phyloP scores from a whole-genome alignment of 2,113 vertebrate genomes.

The Gnathochromis pfefferi region DNA sequence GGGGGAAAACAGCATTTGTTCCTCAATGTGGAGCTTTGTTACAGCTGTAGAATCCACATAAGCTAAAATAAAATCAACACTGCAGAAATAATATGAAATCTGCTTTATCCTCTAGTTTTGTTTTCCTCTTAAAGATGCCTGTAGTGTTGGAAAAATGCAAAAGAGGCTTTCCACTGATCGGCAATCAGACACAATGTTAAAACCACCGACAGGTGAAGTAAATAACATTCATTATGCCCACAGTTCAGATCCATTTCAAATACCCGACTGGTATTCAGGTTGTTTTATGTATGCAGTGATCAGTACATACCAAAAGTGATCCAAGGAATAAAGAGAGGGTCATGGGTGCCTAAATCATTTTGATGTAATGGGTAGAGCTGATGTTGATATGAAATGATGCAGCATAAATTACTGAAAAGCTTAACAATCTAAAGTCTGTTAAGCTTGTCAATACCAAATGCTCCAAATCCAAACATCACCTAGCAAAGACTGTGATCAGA shows the following conservation, averaged over 20 bases:
- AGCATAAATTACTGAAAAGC: not conserved
- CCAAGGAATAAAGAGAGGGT: not conserved
- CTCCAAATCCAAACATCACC: not conserved
- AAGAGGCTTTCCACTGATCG: not conserved
- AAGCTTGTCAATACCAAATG: not conserved
- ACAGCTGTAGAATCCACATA: not conserved
- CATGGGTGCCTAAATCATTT: not conserved
- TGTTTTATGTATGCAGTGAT: not conserved
- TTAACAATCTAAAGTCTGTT: not conserved
- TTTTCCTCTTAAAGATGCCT: not conserved
- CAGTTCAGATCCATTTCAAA: not conserved
- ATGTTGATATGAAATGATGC: not conserved
- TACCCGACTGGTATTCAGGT: not conserved
- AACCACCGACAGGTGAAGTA: not conserved
- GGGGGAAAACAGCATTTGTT: not conserved
- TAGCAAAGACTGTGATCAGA: not conserved
- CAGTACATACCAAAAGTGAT: not conserved
- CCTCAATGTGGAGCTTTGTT: not conserved
- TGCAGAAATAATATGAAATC: not conserved
- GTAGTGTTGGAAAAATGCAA: not conserved
- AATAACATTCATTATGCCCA: not conserved
- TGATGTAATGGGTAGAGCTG: not conserved
- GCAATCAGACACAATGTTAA: not conserved
- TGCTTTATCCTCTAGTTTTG: not conserved
- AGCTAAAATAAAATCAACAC: not conserved